phyloP scores from a whole-genome alignment of 1,140 invertebrate genomes.

The Prorops nasuta region DNA sequence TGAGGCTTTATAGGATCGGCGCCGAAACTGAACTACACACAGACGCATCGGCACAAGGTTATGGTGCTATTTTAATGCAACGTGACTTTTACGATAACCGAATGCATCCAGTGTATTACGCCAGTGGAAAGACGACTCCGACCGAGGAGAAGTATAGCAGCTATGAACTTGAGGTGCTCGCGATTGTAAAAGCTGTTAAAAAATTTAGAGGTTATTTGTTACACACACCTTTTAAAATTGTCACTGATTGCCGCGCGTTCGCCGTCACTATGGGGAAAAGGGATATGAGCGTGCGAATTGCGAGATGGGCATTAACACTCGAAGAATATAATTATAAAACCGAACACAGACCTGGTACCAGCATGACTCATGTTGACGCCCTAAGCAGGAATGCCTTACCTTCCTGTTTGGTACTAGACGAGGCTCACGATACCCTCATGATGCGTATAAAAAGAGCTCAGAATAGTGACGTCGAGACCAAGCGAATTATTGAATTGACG shows the following conservation, averaged over 20 bases:
- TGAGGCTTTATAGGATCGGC: conserved; percentile 24
- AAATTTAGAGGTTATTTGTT: conserved; percentile 45
- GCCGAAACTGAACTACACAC: conserved; percentile 28
- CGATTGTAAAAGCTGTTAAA: conserved; percentile 38
- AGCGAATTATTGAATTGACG: no score
- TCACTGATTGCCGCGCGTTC: conserved; percentile 41
- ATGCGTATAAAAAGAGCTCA: no score
- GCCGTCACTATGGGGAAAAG: conserved; percentile 29
- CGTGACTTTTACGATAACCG: conserved; percentile 2
- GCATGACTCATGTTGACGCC: no score
- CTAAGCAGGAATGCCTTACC: no score
- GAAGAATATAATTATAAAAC: no score
- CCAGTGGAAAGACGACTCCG: conserved; percentile 34
- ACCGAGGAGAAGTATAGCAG: conserved; percentile 32
- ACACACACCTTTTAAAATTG: conserved; percentile 38
- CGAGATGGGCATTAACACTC: no score
- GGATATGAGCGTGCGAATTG: no score
- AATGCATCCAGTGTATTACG: conserved; percentile 22
- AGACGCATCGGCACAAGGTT: conserved; percentile 30
- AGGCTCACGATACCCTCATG: no score
- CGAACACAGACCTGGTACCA: no score
- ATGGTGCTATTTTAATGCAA: conserved; percentile 35
- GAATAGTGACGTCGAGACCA: no score
- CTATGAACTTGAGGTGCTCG: conserved; percentile 45
- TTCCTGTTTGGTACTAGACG: no score